Percentiles rank a stretch among this genome's conserved stretches.
Evolutionary conservation across 2,797 vertebrate genomes (phyloP).

Genomic region (Enteromius mattozi): DNA sequence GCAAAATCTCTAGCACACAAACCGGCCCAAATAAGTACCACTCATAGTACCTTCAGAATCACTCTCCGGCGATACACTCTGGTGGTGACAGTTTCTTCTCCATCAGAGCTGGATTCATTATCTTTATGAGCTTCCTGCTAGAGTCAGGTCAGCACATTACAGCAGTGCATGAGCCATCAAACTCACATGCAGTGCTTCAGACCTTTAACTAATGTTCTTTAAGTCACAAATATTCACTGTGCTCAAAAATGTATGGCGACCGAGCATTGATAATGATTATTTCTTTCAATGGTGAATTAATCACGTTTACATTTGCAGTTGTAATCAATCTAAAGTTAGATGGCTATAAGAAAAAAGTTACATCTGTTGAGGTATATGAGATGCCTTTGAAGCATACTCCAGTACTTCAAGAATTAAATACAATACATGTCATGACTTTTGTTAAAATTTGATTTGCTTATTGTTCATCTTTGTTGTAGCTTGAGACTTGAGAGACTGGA

Average conservation of each 20-base stretch:
- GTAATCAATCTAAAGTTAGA: background rate
- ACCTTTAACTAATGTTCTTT: constrained; percentile 23
- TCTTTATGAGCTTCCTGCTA: constrained; percentile 84
- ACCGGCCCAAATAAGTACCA: constrained; percentile 27
- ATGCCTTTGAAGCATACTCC: background rate
- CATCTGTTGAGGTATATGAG: background rate
- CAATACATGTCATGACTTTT: background rate
- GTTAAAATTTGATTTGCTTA: background rate
- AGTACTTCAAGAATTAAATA: background rate
- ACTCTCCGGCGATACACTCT: constrained; percentile 90
- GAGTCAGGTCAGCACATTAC: constrained; percentile 83
- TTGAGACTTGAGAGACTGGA: background rate
- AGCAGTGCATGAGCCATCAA: constrained; percentile 36
- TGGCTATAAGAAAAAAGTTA: background rate
- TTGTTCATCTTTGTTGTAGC: background rate
- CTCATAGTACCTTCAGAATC: constrained; percentile 91
- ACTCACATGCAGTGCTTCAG: background rate
- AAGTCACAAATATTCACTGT: background rate
- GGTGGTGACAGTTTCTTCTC: constrained; percentile 91
- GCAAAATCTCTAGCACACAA: constrained; percentile 35
- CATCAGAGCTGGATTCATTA: constrained; percentile 85
- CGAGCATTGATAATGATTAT: background rate
- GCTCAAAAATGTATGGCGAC: background rate
- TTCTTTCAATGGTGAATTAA: background rate
- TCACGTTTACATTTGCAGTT: background rate